Conservation (phyloP, 2,888 invertebrate species). For the Morpho achilles region DNA sequence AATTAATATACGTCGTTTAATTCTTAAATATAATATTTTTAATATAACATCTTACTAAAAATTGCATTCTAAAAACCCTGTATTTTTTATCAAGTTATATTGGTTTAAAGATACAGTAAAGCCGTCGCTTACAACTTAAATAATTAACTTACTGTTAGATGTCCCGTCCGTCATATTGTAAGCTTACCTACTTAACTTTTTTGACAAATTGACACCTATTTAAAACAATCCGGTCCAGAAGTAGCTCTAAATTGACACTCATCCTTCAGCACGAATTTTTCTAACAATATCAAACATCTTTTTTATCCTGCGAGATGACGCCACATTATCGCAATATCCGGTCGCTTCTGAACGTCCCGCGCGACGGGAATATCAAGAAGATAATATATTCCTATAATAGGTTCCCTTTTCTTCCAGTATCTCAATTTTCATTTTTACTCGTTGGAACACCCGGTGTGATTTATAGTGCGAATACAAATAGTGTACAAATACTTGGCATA, state of each 20-base stretch:
- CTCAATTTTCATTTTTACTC: conserved; percentile 77
- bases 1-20: no score
- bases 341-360: conserved; percentile 64
- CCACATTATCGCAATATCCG: conserved; percentile 73
- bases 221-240: conserved; percentile 12
- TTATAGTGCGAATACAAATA: conserved; percentile 32
- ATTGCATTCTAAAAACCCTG: no score
- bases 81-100: no score
- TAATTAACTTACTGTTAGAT: no score
- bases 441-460: conserved; percentile 74
- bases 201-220: conserved; percentile 13
- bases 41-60: no score
- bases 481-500: neutral
- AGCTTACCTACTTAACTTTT: neutral
- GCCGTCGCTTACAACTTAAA: no score
- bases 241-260: conserved; percentile 9
- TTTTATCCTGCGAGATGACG: conserved; percentile 62
- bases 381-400: conserved; percentile 73
- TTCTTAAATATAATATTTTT: no score
- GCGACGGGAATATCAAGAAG: conserved; percentile 72
- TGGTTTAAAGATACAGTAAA: no score
- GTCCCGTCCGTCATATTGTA: neutral
- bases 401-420: conserved; percentile 72
- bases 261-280: conserved; percentile 12
- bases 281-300: conserved; percentile 57